phyloP scores from a whole-genome alignment of 1,140 invertebrate genomes.

The Drosophila pruinosa region DNA sequence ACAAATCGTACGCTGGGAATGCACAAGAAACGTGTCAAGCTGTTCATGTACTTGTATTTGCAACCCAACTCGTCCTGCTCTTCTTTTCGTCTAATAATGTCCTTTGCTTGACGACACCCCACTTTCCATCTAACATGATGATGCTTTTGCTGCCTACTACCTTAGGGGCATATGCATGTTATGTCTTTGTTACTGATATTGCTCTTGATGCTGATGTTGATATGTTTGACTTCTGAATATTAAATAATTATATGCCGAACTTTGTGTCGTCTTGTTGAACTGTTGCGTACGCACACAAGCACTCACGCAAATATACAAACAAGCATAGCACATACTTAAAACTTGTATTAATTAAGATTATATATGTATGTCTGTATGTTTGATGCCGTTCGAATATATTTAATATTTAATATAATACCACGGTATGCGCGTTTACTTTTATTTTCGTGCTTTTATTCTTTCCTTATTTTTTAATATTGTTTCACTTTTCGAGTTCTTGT shows the following conservation, averaged over 20 bases:
- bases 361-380: conserved; percentile 1
- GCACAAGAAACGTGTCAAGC: conserved; percentile 51
- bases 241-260: conserved; percentile 17
- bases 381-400: conserved; percentile 10
- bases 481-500: conserved; percentile 17
- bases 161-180: conserved; percentile 35
- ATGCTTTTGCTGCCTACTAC: not conserved
- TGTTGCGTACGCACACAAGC: conserved; percentile 34
- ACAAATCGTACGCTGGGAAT: conserved; percentile 20
- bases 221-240: conserved; percentile 45
- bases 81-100: not conserved
- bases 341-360: conserved; percentile 28
- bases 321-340: conserved; percentile 50
- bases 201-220: conserved; percentile 39
- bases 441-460: not conserved
- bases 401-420: conserved; percentile 29
- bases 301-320: not conserved
- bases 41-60: conserved; percentile 20
- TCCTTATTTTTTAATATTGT: conserved; percentile 26
- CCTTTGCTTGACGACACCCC: not conserved
- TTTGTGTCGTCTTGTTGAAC: conserved; percentile 36
- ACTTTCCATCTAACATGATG: not conserved
- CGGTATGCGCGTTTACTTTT: conserved; percentile 25
- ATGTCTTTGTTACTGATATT: conserved; percentile 25
- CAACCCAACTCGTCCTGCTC: not conserved